A percentile compares a stretch with the other conserved stretches of the same genome.
Conservation (phyloP, 2,797 vertebrate genomes). For the Microctenopoma lineatum region DNA sequence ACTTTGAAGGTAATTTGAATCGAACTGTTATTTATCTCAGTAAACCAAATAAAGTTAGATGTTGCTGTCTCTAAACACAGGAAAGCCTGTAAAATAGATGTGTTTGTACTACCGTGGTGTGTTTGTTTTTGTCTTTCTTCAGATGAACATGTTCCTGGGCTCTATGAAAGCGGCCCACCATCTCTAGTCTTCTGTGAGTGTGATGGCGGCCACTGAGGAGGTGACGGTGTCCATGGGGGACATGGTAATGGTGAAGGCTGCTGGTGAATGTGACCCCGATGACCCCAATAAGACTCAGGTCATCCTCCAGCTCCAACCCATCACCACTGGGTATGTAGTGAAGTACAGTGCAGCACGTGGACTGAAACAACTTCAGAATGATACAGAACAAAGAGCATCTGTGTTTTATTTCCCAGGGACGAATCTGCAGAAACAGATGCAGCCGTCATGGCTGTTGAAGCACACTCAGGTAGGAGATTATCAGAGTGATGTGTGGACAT, state of each 20-base stretch:
- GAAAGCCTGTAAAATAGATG: neutral
- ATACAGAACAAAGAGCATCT: too few species aligned
- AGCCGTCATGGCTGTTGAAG: constrained; percentile 90
- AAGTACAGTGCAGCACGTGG: too few species aligned
- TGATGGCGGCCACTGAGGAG: constrained; percentile 91
- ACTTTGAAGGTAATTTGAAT: too few species aligned
- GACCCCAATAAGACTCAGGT: constrained; percentile 94
- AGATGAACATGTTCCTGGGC: constrained; percentile 60
- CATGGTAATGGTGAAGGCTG: constrained; percentile 91
- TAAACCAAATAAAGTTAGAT: neutral
- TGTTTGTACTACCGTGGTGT: neutral
- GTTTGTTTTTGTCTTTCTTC: neutral
- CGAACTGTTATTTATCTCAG: too few species aligned
- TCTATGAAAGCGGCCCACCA: constrained; percentile 23
- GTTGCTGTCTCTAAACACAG: neutral
- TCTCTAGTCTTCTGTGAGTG: constrained; percentile 42
- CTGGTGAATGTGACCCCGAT: constrained; percentile 84
- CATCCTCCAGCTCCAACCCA: constrained; percentile 93
- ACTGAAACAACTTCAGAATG: neutral
- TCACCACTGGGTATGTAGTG: constrained; percentile 88
- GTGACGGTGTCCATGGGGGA: constrained; percentile 93
- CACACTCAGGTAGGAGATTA: constrained; percentile 80
- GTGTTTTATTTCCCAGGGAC: constrained; percentile 79
- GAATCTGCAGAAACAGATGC: constrained; percentile 88
- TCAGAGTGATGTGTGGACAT: constrained; percentile 13